Evolutionary conservation across 2,797 vertebrate species (phyloP).

Genomic region (Silurus lanzhouensis): DNA sequence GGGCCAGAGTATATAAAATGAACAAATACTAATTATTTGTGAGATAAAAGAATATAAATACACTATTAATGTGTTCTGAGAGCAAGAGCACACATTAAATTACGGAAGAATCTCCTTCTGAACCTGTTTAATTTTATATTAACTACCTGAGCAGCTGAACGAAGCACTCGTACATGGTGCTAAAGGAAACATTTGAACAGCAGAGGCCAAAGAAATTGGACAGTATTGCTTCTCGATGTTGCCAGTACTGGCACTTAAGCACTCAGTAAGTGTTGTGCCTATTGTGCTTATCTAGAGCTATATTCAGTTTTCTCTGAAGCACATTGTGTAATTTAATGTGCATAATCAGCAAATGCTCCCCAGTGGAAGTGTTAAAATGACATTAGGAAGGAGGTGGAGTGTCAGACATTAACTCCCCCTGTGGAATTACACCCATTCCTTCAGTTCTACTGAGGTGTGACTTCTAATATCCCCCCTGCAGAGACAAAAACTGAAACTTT

Average conservation of each 20-base stretch:
- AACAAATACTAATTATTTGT: neutral
- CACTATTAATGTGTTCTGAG: neutral
- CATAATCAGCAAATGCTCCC: slow-evolving; percentile 4
- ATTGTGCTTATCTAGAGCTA: neutral
- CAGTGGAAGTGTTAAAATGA: slow-evolving; percentile 32
- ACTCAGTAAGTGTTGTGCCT: neutral
- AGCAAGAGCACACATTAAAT: neutral
- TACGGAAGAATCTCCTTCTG: no score
- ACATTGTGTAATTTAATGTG: slow-evolving; percentile 1
- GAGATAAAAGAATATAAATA: neutral
- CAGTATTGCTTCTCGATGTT: neutral
- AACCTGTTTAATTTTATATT: neutral
- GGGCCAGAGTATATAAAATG: neutral
- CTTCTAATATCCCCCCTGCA: slow-evolving; percentile 31
- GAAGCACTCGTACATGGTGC: neutral
- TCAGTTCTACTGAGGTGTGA: slow-evolving; percentile 19
- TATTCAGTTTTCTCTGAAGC: neutral
- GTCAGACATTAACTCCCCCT: slow-evolving; percentile 31
- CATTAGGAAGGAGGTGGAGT: slow-evolving; percentile 33
- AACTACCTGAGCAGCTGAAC: neutral
- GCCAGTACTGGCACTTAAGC: neutral
- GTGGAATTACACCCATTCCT: slow-evolving; percentile 21
- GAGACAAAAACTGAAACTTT: slow-evolving; percentile 11
- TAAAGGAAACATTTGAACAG: neutral
- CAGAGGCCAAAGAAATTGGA: neutral